These are phyloP conservation scores for Carassius auratus DNA, from an alignment of 2,113 vertebrate genomes.

Conservation along the genomic window DNA sequence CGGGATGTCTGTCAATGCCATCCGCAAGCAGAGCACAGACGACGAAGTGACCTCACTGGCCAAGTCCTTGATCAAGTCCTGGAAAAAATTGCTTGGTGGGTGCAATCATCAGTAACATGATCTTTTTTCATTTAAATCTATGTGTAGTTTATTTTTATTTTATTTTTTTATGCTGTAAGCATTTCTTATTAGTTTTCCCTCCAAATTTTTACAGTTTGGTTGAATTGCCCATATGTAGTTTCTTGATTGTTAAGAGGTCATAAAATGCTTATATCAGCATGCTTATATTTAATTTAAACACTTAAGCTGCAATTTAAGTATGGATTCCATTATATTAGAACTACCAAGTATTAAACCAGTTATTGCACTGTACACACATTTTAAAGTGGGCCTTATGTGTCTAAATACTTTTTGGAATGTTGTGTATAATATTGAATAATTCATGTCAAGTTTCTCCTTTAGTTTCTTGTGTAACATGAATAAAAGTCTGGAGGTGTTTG, in stretches of 20 bases:
- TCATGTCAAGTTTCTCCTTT: background rate
- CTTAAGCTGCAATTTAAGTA: too few species aligned
- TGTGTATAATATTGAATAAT: background rate
- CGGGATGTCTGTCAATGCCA: constrained; percentile 98
- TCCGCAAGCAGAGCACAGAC: constrained; percentile 97
- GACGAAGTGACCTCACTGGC: constrained; percentile 96
- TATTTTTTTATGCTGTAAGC: too few species aligned
- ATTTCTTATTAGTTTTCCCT: background rate
- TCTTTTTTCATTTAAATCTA: background rate
- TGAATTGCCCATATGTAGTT: background rate
- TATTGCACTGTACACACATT: background rate
- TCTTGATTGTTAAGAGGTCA: background rate
- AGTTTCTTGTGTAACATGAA: background rate
- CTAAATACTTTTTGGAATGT: background rate
- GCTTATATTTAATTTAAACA: background rate
- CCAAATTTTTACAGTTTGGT: background rate
- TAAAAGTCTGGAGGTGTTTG: background rate
- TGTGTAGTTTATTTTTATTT: too few species aligned
- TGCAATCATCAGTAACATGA: background rate
- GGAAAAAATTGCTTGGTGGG: constrained; percentile 98
- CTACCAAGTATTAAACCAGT: too few species aligned
- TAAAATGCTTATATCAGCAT: background rate
- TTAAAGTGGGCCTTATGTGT: background rate
- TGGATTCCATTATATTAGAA: too few species aligned
- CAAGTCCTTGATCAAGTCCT: constrained; percentile 97